Conservation (phyloP, 2,113 vertebrate species). For the Corydoras maculifer region DNA sequence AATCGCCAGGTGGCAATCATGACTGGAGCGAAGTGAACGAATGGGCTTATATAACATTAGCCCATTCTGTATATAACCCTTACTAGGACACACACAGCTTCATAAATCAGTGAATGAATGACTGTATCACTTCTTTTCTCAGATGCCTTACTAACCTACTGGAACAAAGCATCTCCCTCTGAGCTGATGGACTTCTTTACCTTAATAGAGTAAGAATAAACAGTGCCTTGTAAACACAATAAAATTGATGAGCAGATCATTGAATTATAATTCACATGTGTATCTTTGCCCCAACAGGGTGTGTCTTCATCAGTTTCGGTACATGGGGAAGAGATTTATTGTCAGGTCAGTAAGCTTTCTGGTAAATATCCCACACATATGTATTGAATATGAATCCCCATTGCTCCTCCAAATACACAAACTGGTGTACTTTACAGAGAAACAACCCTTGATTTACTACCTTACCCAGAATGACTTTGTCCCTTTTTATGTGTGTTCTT, state of each 20-base stretch:
- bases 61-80: no score
- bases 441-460: constrained; percentile 5
- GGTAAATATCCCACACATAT: neutral
- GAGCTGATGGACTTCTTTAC: constrained; percentile 97
- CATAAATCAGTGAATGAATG: no score
- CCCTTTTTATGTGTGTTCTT: constrained; percentile 71
- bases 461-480: constrained; percentile 69
- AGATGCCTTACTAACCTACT: constrained; percentile 93
- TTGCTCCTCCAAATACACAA: constrained; percentile 8
- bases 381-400: constrained; percentile 19
- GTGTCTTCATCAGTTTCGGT: constrained; percentile 94
- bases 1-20: no score
- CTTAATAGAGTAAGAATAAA: constrained; percentile 81
- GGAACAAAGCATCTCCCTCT: constrained; percentile 87
- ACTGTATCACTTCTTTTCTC: neutral
- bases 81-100: no score
- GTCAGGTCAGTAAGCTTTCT: constrained; percentile 76
- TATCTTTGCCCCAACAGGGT: constrained; percentile 69
- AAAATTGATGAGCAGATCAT: no score
- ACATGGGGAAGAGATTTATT: constrained; percentile 93
- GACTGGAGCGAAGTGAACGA: no score
- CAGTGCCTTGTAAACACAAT: no score
- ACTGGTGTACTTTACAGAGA: neutral
- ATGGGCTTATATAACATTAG: no score
- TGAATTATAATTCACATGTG: neutral